Base-by-base conservation (phyloP, 2,797 vertebrate genomes). In the Notolabrus celidotus region DNA sequence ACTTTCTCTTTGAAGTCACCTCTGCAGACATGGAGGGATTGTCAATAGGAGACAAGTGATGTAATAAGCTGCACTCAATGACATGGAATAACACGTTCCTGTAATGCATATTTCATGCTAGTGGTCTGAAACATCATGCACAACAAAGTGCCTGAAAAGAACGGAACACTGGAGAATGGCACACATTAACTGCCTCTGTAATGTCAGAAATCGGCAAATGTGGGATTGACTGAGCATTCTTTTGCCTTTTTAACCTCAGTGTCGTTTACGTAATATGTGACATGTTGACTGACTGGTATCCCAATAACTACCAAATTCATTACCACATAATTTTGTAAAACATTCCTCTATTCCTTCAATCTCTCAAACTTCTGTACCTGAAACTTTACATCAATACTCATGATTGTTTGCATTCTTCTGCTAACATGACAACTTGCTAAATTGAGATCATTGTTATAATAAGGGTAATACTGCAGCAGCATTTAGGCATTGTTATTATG, bases 1-100 rank as follows among this genome's bases (percentile, higher is more conserved):
- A 73, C 60, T 80, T 76, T 90, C 80, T 87, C 88, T 89, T 87
- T 88, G 82, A 82, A 86, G 80, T 92, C 83, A 89, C 88, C 86
- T 92, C 88, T 83, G 71, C 38, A 72, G 79, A 77, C 71, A 83
- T 10, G 42, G 49, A 74, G 14, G 54, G 71, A 69, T 53, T 82
- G 77, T 82, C 74, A 78, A 87, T 80, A 78, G 79, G 74, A 81
- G 52, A 80, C 63, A 63, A 71, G 75, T 80, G 81, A 89, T 80
- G 78, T 77, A 86, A 87, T 74, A 61, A 74, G 66, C 70, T 63
- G 52, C 60, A 51, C 60, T 80, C 79, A 77, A 17, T 70, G 71
- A 86, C 84, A 86, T 49, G 71, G 71, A 88, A 86, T 80, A 80
- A 77, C 85, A 73, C 53, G 41, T 43, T 43, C 72, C 75, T 63